Base-by-base conservation (phyloP, 1,140 invertebrate species). In the Neodiprion fabricii region DNA sequence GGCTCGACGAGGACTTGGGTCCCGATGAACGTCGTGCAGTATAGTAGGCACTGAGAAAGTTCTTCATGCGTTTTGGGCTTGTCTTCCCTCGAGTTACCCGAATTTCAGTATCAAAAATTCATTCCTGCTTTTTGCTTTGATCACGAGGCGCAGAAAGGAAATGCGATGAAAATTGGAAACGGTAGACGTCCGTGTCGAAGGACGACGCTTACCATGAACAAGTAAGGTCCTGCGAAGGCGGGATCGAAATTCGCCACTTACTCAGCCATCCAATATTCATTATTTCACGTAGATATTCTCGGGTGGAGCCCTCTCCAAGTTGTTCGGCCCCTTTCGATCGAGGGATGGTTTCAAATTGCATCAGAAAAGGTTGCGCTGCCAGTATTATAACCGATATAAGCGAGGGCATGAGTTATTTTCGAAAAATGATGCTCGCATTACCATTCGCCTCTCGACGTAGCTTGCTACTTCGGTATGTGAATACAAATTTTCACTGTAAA, bases 351-450 rank as follows among this genome's bases (percentile, higher is more conserved):
- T 11, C 17, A 67, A 48, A 73, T 65, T 9, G 65, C 48, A 50
- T 65, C 28, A 53, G 28, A 70, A 61, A 79, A 48, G 79, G 78
- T 81, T 79, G 79, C 74, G 81, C 74, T 76, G 72, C 76, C 72
- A 76, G 78, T 81, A 83, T 82, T 82, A 83, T 5, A 40, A 40
- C 81, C 76, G 83, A 83, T 83, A 85, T 84, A 82, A 85, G 80
- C 79, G 79, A 84, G 78, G 78, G 76, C 79, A 40, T 5, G 28
- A 76, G 79, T 85, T 83, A 85, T 79, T 84, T 81, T 83, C 81
- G 78, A 73, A 74, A 78, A 84, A 85, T 80, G 79, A 79, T 78
- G 79, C 83, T 83, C 83, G 81, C 83, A 84, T 81, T 73, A 79
- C 75, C 76, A 66, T 65, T 71, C 40, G 69, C 71, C 72, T 73